Conservation (phyloP, 2,113 vertebrate species). For the Vireo altiloquus region DNA sequence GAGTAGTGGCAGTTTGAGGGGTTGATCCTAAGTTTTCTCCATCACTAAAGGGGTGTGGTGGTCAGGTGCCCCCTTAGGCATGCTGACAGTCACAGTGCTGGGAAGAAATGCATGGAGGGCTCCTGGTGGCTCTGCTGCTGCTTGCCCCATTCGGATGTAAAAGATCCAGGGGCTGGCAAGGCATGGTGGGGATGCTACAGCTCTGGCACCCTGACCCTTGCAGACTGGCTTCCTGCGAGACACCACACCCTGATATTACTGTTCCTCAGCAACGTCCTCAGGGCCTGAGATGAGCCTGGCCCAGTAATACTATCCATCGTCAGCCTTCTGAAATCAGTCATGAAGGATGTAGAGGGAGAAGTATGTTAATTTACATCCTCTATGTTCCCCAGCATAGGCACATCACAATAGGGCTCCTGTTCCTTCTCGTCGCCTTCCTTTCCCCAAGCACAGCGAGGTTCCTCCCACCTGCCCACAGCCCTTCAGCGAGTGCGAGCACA, state of each 20-base stretch:
- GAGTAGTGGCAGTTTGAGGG: not conserved
- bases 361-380: not conserved
- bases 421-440: not conserved
- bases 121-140: not conserved
- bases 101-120: not conserved
- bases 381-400: not conserved
- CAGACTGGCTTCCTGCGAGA: not conserved
- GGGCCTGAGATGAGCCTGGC: not conserved
- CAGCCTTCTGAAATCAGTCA: not conserved
- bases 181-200: not conserved
- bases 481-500: not conserved
- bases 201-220: accelerated
- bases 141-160: not conserved
- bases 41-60: not conserved
- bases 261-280: not conserved
- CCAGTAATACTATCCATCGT: not conserved
- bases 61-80: not conserved
- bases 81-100: not conserved
- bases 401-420: conserved; percentile 25
- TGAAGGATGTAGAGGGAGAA: not conserved
- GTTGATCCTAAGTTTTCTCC: not conserved
- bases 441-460: not conserved
- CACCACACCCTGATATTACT: not conserved
- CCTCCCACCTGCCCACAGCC: conserved; percentile 55
- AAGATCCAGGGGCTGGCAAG: not conserved